phyloP scores from a whole-genome alignment of 2,113 vertebrate species.

The Ploceus nigricollis region DNA sequence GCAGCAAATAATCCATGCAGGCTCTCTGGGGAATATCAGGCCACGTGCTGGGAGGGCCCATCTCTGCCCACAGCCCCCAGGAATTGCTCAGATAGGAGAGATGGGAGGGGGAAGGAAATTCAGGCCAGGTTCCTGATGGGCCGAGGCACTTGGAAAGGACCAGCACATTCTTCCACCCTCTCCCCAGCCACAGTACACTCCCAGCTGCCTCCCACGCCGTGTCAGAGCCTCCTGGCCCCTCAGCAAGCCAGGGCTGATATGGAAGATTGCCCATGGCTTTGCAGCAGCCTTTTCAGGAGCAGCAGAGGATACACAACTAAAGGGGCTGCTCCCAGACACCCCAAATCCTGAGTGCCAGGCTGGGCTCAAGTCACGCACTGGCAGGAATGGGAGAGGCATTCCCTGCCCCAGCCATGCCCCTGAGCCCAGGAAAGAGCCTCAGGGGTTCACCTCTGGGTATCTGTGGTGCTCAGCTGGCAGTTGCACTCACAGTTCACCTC shows the following conservation, averaged over 20 bases:
- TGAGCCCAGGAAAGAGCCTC: neutral
- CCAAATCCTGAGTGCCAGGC: neutral
- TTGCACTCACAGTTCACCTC: neutral
- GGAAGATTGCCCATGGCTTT: neutral
- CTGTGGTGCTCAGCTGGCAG: neutral
- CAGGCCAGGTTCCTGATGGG: slow-evolving; percentile 13
- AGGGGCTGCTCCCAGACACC: neutral
- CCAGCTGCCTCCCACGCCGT: accelerated
- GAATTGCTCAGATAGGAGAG: neutral
- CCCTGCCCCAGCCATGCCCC: neutral
- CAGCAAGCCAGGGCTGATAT: neutral
- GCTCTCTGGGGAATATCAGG: neutral
- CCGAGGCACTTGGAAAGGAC: neutral
- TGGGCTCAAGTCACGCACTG: neutral
- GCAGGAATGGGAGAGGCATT: neutral
- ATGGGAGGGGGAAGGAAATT: neutral
- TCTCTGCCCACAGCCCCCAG: neutral
- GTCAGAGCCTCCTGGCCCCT: neutral
- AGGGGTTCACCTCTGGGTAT: neutral
- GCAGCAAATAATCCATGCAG: neutral
- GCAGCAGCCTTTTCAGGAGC: neutral
- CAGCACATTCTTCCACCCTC: slow-evolving; percentile 11
- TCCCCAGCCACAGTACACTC: neutral
- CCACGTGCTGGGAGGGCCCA: neutral
- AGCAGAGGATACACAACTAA: neutral